These are phyloP conservation scores for Lethrus apterus DNA, from an alignment of 1,140 invertebrate species.

Conservation along the genomic window DNA sequence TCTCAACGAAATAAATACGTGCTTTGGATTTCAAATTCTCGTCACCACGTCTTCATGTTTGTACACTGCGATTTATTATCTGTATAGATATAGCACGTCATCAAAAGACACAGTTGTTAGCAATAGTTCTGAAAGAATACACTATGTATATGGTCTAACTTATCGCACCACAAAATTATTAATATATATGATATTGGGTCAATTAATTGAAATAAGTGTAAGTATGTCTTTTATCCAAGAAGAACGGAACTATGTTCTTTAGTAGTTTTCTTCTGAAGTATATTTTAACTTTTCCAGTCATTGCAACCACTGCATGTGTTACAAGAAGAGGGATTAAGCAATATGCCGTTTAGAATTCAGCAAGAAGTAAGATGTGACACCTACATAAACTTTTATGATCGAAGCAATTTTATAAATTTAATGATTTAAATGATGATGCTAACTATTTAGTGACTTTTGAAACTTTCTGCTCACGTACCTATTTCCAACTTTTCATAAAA, in stretches of 20 bases:
- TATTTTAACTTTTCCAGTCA: conserved; percentile 3
- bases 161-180: conserved; percentile 8
- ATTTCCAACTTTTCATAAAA: not conserved
- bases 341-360: not conserved
- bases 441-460: not conserved
- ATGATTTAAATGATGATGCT: not conserved
- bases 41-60: not conserved
- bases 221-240: not conserved
- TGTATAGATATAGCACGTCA: conserved; percentile 10
- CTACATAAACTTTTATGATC: not conserved
- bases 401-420: not conserved
- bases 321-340: not conserved
- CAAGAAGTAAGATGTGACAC: conserved; percentile 6
- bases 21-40: conserved; percentile 6
- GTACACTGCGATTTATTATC: conserved; percentile 1
- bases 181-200: conserved; percentile 7
- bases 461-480: not conserved
- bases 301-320: conserved; percentile 4
- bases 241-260: too few relatives aligned
- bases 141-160: not conserved
- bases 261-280: too few relatives aligned
- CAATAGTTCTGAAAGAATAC: conserved; percentile 5
- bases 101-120: not conserved
- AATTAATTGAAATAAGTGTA: conserved; percentile 1
- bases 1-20: conserved; percentile 3